Conservation (phyloP, 2,797 vertebrate species). For the Corythornis leucogaster region DNA sequence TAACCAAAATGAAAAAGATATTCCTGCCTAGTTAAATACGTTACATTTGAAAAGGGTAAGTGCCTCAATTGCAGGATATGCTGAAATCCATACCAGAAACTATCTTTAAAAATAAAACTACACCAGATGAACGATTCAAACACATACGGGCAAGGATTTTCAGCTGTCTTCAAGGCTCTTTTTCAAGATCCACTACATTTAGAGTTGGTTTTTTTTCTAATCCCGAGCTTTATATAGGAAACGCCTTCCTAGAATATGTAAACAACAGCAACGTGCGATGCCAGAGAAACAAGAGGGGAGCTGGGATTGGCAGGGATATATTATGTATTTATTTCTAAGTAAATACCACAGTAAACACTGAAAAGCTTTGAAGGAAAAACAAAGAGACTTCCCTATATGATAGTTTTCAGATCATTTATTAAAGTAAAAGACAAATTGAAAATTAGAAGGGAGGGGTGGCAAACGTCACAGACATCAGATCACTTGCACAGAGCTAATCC, state of each 20-base stretch:
- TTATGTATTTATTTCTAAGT: neutral
- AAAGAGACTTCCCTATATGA: neutral
- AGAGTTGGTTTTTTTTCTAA: neutral
- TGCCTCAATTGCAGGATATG: neutral
- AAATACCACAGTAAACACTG: neutral
- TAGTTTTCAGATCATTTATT: conserved; percentile 78
- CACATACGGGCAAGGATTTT: neutral
- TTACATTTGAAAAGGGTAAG: neutral
- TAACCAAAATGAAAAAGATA: neutral
- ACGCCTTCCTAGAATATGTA: neutral
- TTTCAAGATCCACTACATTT: neutral
- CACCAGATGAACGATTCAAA: neutral
- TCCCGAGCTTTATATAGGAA: neutral
- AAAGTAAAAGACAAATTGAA: conserved; percentile 66
- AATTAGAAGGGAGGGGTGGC: neutral
- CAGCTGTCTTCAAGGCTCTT: neutral
- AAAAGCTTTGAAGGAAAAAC: conserved; percentile 15
- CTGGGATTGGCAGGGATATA: neutral
- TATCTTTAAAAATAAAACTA: neutral
- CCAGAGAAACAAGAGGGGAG: neutral
- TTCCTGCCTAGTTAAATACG: neutral
- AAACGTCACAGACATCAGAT: conserved; percentile 53
- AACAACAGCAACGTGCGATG: neutral
- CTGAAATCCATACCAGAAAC: neutral
- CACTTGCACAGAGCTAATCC: conserved; percentile 31